Percentiles rank a stretch among this genome's conserved stretches.
phyloP scores from a whole-genome alignment of 2,113 vertebrate species.

The Opisthocomus hoazin region DNA sequence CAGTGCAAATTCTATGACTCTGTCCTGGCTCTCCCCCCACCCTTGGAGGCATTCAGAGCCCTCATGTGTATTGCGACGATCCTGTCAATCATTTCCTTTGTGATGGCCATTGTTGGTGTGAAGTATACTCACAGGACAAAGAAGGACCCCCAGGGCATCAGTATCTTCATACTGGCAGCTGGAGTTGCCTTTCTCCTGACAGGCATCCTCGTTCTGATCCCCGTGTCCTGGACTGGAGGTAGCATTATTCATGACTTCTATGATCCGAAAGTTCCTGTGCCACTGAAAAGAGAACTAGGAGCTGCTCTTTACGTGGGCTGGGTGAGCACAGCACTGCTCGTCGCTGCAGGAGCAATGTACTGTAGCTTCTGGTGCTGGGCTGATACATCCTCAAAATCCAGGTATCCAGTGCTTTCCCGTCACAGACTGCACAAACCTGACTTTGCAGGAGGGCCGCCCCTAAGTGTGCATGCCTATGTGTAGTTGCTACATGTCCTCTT shows the following conservation, averaged over 20 bases:
- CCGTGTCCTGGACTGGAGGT: constrained; percentile 85
- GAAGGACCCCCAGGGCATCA: constrained; percentile 66
- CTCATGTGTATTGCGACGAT: constrained; percentile 82
- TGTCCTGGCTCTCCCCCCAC: constrained; percentile 77
- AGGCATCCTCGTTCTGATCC: constrained; percentile 79
- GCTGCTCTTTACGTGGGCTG: constrained; percentile 91
- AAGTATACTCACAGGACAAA: constrained; percentile 74
- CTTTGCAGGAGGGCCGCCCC: neutral
- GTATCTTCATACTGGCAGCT: constrained; percentile 75
- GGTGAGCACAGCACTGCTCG: constrained; percentile 76
- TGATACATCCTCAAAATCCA: neutral
- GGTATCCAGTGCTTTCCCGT: neutral
- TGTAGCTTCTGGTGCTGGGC: constrained; percentile 73
- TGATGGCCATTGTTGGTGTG: constrained; percentile 76
- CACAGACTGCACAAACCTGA: neutral
- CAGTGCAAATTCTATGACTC: constrained; percentile 90
- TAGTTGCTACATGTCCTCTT: neutral
- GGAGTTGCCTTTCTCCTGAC: constrained; percentile 85
- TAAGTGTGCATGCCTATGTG: neutral
- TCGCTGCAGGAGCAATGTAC: constrained; percentile 80
- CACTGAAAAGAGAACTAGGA: constrained; percentile 87
- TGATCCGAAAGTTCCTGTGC: constrained; percentile 72
- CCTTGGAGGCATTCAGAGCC: constrained; percentile 80
- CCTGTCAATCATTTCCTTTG: constrained; percentile 71
- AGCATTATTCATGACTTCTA: constrained; percentile 85